Evolutionary conservation across 2,888 invertebrate species (phyloP), one percentile per base, ranked within the genome.

Genomic region (Mycalesis mineus): DNA sequence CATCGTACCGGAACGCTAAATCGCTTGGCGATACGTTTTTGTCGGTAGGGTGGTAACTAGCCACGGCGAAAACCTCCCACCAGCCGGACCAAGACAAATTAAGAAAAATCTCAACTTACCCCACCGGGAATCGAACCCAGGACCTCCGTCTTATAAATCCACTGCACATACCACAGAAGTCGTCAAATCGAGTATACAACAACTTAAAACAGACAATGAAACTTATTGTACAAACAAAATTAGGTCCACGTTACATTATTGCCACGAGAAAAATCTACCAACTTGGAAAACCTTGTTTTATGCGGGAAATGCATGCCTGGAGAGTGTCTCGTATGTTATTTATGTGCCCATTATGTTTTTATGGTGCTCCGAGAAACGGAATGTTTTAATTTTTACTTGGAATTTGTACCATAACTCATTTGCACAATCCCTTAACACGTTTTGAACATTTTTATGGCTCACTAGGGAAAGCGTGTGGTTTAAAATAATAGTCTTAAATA

Each of bases 231-330:
- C 37, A 37, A 37, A 17, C 13, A 8, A 17, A 36, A 28, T 49
- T 49, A 22, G n/a, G n/a, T n/a, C n/a, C 37, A 37, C 37, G 37
- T 36, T 48, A 33, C 44, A 9, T 33, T 22, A 28, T 17, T 36
- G 17, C 36, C 15, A 36, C 28, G 49, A n/a, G 47, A 50, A 50
- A 50, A 50, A 50, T 39, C 29, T 50, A 50, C 50, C 40, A 50
- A 50, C 37, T 50, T 50, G 14, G 39, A 50, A 50, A 50, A 39
- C 29, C 50, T 50, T 29, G 50, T 50, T 50, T 39, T 40, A 40
- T 39, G 50, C 28, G 50, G 50, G 39, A 50, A 50, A 50, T 39
- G 50, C 50, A 50, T 50, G 50, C 50, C 50, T 50, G 50, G 50
- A 50, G 50, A 29, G 50, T 50, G 50, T 50, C 50, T 50, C 39